These are phyloP conservation scores for Neotoma lepida DNA, from an alignment of 2,113 vertebrate genomes.

Conservation along the genomic window DNA sequence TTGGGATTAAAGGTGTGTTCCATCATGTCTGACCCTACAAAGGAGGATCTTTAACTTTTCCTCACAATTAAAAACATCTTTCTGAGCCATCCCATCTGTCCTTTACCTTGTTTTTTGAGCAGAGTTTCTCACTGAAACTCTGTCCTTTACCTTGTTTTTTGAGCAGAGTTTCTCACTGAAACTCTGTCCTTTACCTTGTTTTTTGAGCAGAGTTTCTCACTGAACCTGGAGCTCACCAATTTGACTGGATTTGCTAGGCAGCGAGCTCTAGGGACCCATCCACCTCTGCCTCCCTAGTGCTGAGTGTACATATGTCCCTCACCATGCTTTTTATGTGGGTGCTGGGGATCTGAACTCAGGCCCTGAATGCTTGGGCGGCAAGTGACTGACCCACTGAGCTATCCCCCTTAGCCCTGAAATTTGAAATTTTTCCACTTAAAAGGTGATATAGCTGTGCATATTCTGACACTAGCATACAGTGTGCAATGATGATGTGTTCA, in stretches of 20 bases:
- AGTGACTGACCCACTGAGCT: not conserved
- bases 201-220: not conserved
- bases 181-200: no score
- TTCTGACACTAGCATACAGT: not conserved
- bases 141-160: not conserved
- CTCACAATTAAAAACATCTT: not conserved
- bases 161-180: no score
- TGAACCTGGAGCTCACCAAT: not conserved
- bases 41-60: not conserved
- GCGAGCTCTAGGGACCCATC: not conserved
- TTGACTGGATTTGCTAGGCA: not conserved
- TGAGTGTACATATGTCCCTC: not conserved
- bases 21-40: not conserved
- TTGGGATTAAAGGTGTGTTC: not conserved
- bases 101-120: not conserved
- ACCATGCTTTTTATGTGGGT: not conserved
- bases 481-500: not conserved
- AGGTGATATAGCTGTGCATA: not conserved
- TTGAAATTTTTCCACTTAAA: not conserved
- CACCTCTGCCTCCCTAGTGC: not conserved
- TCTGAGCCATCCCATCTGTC: not conserved
- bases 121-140: no score
- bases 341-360: not conserved
- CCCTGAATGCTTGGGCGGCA: not conserved
- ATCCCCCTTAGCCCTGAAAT: not conserved